Base-by-base conservation (phyloP, 2,888 invertebrate species). In the Epicampocera succincta region DNA sequence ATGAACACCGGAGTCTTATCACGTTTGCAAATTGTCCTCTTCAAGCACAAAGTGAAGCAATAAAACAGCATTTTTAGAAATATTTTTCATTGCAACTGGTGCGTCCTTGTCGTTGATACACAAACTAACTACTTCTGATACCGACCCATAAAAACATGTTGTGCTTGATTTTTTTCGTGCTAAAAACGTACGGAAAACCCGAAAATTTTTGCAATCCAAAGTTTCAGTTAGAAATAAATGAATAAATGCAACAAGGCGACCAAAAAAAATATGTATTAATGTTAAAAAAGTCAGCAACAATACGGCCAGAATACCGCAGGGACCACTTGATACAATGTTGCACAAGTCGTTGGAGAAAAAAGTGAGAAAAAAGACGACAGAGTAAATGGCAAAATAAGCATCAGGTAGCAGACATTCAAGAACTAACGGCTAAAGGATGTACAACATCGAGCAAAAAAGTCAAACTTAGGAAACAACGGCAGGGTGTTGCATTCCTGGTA, bases 291-390 rank as follows among this genome's bases (percentile, higher is more conserved):
- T 29, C 44, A 56, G 29, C 1, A 63, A 65, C 69, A 63, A 63
- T 48, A 71, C 11, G 19, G 40, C 15, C 54, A 75, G 48, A 60
- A 69, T 71, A 65, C 80, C 80, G 72, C 77, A 78, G 71, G 25
- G 80, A 80, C 83, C 74, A 75, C 74, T 71, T 83, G 74, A 72
- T 71, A 80, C 72, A 78, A 77, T 83, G 83, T 78, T 78, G 83
- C 80, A 79, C 56, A 65, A 81, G 72, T 68, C 60, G 50, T 68
- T 71, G 44, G 38, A 44, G 4, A 17, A 46, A 72, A 71, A 40
- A n/a, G n/a, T n/a, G n/a, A n/a, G 25, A 38, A 38, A 68, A 68
- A 68, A 4, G 50, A 17, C 19, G 42, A 25, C 42, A 79, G 25
- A 29, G 19, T 1, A 68, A 66, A 56, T 33, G 29, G 21, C 29